Conservation (phyloP, 2,113 vertebrate genomes). For the Eurystomus gularis region DNA sequence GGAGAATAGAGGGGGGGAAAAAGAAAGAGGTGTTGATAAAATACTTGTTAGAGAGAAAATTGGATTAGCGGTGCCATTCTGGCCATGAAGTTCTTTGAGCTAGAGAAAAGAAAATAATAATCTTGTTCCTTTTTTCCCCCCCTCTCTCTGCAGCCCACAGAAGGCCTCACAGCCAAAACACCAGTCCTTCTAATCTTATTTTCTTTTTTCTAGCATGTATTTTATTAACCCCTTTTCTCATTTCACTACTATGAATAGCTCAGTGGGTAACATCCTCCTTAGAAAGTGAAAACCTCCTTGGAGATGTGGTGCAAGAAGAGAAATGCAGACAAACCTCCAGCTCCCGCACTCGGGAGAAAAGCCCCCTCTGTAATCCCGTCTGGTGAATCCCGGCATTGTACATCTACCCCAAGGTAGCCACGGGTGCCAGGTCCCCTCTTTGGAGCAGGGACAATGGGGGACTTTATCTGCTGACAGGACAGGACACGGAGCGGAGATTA, state of each 20-base stretch:
- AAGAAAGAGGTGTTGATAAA: slow-evolving; percentile 62
- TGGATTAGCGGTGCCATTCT: slow-evolving; percentile 73
- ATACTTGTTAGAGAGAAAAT: slow-evolving; percentile 70
- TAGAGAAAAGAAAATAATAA: slow-evolving; percentile 60
- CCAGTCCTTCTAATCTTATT: slow-evolving; percentile 72
- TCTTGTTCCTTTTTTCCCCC: slow-evolving; percentile 60
- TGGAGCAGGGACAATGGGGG: slow-evolving; percentile 29
- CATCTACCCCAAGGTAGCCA: slow-evolving; percentile 25
- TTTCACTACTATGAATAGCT: slow-evolving; percentile 77
- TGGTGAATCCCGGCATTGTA: slow-evolving; percentile 51
- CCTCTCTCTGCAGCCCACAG: slow-evolving; percentile 39
- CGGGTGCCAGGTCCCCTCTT: slow-evolving; percentile 21
- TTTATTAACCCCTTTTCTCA: slow-evolving; percentile 81
- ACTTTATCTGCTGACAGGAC: slow-evolving; percentile 55
- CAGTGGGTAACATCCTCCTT: slow-evolving; percentile 78
- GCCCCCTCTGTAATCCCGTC: slow-evolving; percentile 67
- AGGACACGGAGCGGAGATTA: background rate
- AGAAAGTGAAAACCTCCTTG: slow-evolving; percentile 74
- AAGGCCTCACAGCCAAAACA: slow-evolving; percentile 70
- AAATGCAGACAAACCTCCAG: slow-evolving; percentile 69
- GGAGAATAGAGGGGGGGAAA: background rate
- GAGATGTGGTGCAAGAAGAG: slow-evolving; percentile 62
- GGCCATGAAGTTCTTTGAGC: slow-evolving; percentile 68
- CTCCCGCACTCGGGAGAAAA: slow-evolving; percentile 54
- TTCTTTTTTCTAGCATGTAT: slow-evolving; percentile 73